Conservation (phyloP, 2,888 invertebrate species). For the Drosophila yooni region DNA sequence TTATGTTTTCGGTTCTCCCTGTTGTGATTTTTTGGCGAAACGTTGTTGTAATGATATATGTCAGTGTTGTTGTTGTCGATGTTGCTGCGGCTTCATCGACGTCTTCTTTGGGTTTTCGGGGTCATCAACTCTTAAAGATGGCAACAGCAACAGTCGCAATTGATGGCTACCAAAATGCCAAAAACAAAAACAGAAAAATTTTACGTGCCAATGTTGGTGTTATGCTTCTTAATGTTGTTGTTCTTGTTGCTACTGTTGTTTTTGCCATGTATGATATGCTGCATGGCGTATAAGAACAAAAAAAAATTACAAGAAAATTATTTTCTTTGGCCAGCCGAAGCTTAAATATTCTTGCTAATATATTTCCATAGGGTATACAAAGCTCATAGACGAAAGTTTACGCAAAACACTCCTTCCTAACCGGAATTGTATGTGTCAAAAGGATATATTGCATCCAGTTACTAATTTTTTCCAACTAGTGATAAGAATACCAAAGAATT, state of each 20-base stretch:
- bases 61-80: slow-evolving; percentile 21
- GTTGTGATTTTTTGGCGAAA: slow-evolving; percentile 23
- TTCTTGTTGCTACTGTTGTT: slow-evolving; percentile 11
- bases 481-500: neutral
- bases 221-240: slow-evolving; percentile 28
- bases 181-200: slow-evolving; percentile 20
- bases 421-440: neutral
- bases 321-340: neutral
- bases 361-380: neutral
- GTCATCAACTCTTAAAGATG: slow-evolving; percentile 61
- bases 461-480: neutral
- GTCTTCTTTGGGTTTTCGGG: slow-evolving; percentile 70
- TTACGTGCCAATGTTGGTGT: slow-evolving; percentile 39
- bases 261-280: slow-evolving; percentile 20
- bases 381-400: neutral
- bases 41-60: slow-evolving; percentile 26
- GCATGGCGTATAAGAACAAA: slow-evolving; percentile 16
- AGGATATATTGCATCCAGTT: neutral
- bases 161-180: slow-evolving; percentile 37
- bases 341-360: neutral
- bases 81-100: slow-evolving; percentile 50
- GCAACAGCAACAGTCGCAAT: slow-evolving; percentile 32
- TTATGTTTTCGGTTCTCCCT: slow-evolving; percentile 2
- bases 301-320: neutral
- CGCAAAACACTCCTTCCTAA: neutral